These are phyloP conservation scores for Cryptomyrus ogoouensis DNA, from an alignment of 2,113 vertebrate species.

Conservation along the genomic window DNA sequence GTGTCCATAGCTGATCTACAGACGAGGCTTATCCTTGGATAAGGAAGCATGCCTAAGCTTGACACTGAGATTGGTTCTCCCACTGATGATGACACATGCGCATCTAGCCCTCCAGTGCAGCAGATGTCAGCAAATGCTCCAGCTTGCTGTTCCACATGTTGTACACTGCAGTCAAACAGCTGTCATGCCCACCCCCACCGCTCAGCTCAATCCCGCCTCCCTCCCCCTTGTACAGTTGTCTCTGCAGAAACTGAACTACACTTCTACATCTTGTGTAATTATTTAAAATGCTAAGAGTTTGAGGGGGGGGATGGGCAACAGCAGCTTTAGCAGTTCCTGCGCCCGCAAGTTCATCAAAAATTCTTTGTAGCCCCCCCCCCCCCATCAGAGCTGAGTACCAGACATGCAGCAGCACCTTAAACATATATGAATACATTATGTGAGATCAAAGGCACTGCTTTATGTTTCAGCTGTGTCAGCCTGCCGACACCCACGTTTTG, in stretches of 20 bases:
- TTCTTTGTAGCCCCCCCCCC: not conserved
- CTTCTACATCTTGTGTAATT: not conserved
- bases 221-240: not conserved
- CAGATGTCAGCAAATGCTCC: not conserved
- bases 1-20: not conserved
- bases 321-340: not conserved
- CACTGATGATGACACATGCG: not conserved
- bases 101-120: not conserved
- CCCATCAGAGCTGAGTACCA: not conserved
- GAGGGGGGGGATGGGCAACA: not conserved
- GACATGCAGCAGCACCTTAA: not conserved
- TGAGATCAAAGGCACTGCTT: not conserved
- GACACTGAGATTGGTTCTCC: not conserved
- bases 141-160: constrained; percentile 4
- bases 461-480: not conserved
- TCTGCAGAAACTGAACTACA: not conserved
- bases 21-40: not conserved
- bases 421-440: not conserved
- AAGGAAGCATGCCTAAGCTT: not conserved
- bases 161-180: not conserved
- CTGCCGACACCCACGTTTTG: not conserved
- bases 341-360: not conserved
- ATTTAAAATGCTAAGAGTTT: not conserved
- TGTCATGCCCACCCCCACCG: not conserved
- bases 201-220: not conserved